Evolutionary conservation across 2,113 vertebrate genomes (phyloP).

Genomic region (Dasyornis broadbenti): DNA sequence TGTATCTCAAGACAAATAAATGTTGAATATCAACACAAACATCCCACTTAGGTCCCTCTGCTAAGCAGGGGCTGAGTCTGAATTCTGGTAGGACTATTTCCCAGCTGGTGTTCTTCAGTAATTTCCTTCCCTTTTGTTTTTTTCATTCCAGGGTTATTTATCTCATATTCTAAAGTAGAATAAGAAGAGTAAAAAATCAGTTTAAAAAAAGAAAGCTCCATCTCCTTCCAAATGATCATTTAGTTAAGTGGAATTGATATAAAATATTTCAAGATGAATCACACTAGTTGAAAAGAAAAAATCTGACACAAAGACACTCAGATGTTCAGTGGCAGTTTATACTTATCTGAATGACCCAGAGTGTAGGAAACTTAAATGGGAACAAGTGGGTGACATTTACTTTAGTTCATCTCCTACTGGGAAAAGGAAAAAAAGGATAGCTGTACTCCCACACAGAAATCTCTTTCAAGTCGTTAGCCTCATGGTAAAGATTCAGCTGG

Average conservation of each 20-base stretch:
- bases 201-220: neutral
- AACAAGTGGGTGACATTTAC: slow-evolving; percentile 38
- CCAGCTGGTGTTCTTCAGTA: neutral
- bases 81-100: neutral
- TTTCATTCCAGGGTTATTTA: neutral
- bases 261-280: slow-evolving; percentile 48
- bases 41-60: neutral
- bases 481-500: slow-evolving; percentile 21
- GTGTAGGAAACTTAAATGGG: slow-evolving; percentile 32
- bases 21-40: neutral
- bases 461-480: slow-evolving; percentile 40
- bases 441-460: slow-evolving; percentile 37
- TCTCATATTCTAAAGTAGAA: neutral
- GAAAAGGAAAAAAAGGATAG: slow-evolving; percentile 36
- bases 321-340: slow-evolving; percentile 32
- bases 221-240: neutral
- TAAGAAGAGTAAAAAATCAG: neutral
- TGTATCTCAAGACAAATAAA: neutral
- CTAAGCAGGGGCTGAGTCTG: neutral
- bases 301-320: slow-evolving; percentile 6
- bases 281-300: neutral
- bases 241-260: slow-evolving; percentile 6
- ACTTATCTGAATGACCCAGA: slow-evolving; percentile 22
- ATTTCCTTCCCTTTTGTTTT: neutral
- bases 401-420: slow-evolving; percentile 1